A percentile compares a stretch with the other conserved stretches of the same genome.
Conservation (phyloP, 2,797 vertebrate species). For the Neosilurus hyrtlii region DNA sequence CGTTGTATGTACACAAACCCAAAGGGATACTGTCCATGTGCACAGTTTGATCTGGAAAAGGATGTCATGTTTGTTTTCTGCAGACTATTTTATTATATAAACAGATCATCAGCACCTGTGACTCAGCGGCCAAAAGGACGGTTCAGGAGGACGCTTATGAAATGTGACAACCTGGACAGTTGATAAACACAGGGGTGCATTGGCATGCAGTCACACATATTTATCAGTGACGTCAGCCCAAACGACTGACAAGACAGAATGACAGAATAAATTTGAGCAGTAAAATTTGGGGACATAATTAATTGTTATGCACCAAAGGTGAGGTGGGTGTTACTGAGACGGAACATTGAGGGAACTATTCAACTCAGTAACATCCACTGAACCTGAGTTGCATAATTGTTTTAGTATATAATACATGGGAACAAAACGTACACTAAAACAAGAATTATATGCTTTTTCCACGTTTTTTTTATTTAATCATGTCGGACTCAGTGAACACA, state of each 20-base stretch:
- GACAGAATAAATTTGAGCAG: slow-evolving; percentile 65
- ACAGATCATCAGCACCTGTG: slow-evolving; percentile 34
- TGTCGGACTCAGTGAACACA: too few relatives aligned
- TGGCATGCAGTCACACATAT: slow-evolving; percentile 31
- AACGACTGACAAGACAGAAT: slow-evolving; percentile 37
- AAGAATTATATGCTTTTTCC: too few relatives aligned
- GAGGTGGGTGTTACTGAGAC: too few relatives aligned
- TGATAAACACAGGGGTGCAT: slow-evolving; percentile 28
- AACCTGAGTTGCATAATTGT: too few relatives aligned
- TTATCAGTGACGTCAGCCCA: slow-evolving; percentile 35
- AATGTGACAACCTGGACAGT: slow-evolving; percentile 21
- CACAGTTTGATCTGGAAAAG: slow-evolving; percentile 37
- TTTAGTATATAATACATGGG: too few relatives aligned
- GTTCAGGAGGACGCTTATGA: slow-evolving; percentile 36
- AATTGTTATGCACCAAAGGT: too few relatives aligned
- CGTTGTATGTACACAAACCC: slow-evolving; percentile 30
- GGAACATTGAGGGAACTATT: too few relatives aligned
- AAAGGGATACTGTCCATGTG: slow-evolving; percentile 10
- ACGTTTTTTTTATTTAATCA: too few relatives aligned
- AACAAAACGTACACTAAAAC: too few relatives aligned
- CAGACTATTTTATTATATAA: slow-evolving; percentile 39
- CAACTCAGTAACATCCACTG: too few relatives aligned
- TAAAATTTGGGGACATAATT: background rate
- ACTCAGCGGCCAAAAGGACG: slow-evolving; percentile 17
- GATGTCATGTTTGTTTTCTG: slow-evolving; percentile 39